Base-by-base conservation (phyloP, 2,113 vertebrate genomes). In the Mustela lutreola region DNA sequence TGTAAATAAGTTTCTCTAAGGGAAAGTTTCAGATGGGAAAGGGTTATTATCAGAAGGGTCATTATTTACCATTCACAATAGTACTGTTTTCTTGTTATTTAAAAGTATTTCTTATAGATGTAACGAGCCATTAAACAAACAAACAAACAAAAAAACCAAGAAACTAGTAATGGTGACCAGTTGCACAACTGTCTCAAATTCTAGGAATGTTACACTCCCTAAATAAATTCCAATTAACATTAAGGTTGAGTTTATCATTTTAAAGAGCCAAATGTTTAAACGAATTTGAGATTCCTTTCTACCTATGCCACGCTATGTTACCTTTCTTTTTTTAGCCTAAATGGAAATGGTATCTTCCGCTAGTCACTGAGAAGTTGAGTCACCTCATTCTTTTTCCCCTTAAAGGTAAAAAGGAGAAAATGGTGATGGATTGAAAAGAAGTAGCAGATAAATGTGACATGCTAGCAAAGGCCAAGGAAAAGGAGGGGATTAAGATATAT, bases 11-110 rank as follows among this genome's bases (percentile, higher is more conserved):
- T 94, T 97, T 96, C 70, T 95, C 97, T 91, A 98, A 97, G 96
- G 96, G 84, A 98, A 89, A 95, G 95, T 83, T 80, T 95, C 73
- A 97, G 96, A 18, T 88, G 98, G 98, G 97, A 56, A 70, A 82
- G 81, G 39, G 83, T 89, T 3, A 48, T 89, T 94, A 83, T 87
- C 97, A 89, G 97, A 97, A 87, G 95, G 84, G 79, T 82, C 73
- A 11, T 91, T 73, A 62, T 84, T 93, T 67, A n/a, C 14, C 65
- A 56, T 97, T 67, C 50, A 0, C 39, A 92, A 28, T 0, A 24
- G 91, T 58, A 76, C 97, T 98, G 80, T 60, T 86, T 98, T 85
- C 56, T 92, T 94, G n/a, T 65, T 97, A 56, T 90, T 97, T 95
- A 85, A 97, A 98, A 63, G 82, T 58, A 79, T 96, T 91, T 85